Conservation (phyloP, 2,888 invertebrate genomes). For the Hymenopus coronatus region DNA sequence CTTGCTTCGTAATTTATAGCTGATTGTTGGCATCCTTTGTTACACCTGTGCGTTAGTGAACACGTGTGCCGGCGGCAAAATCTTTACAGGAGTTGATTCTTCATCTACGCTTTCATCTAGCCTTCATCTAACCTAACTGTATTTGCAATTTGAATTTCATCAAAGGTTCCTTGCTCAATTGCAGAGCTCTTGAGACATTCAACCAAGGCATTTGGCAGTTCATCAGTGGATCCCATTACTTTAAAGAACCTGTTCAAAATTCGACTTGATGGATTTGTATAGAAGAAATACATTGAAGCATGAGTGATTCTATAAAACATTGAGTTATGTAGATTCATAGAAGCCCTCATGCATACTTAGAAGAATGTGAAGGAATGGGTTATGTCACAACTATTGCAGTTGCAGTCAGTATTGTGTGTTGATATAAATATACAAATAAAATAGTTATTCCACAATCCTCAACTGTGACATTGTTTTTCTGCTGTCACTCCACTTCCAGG, state of each 20-base stretch:
- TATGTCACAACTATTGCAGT: slow-evolving; percentile 47
- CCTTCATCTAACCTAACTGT: no score
- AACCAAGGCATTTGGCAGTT: slow-evolving; percentile 39
- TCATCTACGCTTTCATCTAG: no score
- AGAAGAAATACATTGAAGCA: slow-evolving; percentile 70
- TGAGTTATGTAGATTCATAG: slow-evolving; percentile 52
- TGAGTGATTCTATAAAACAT: slow-evolving; percentile 56
- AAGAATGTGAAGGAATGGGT: slow-evolving; percentile 19
- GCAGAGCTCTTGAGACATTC: slow-evolving; percentile 29
- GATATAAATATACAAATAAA: slow-evolving; percentile 42
- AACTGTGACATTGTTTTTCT: not conserved
- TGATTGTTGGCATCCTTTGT: no score
- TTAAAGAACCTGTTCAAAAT: slow-evolving; percentile 88
- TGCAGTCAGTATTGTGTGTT: slow-evolving; percentile 48
- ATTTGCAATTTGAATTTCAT: no score
- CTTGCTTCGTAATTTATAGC: no score
- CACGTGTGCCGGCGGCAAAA: no score
- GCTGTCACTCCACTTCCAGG: not conserved
- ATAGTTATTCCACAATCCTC: not conserved
- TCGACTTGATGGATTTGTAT: slow-evolving; percentile 70
- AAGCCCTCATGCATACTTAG: slow-evolving; percentile 48
- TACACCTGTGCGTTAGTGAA: no score
- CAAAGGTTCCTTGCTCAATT: no score
- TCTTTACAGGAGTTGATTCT: no score
- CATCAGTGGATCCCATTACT: slow-evolving; percentile 67